phyloP scores from a whole-genome alignment of 2,888 invertebrate species.

The Psylliodes chrysocephalus region DNA sequence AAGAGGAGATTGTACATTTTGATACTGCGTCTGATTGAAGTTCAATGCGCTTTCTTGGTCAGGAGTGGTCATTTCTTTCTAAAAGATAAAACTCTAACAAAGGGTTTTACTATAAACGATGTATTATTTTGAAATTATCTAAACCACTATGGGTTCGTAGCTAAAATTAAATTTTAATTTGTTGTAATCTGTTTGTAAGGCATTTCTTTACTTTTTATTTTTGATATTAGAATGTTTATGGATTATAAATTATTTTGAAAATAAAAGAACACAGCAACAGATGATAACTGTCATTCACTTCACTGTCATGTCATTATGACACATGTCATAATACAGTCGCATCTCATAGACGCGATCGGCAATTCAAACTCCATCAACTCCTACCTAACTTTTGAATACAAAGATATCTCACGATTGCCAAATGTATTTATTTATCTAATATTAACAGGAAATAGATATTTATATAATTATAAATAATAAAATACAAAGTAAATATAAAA shows the following conservation, averaged over 20 bases:
- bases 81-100: not conserved
- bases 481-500: no score
- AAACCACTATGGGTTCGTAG: not conserved
- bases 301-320: no score
- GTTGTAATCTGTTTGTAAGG: not conserved
- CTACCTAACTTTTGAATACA: no score
- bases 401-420: no score
- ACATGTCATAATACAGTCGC: no score
- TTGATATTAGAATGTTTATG: not conserved
- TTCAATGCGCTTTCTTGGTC: constrained; percentile 30
- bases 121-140: not conserved
- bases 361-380: no score
- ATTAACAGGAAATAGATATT: no score
- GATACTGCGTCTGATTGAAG: constrained; percentile 30
- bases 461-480: no score
- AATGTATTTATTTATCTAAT: no score
- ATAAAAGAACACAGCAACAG: not conserved
- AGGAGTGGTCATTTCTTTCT: constrained; percentile 31
- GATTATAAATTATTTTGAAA: constrained; percentile 12
- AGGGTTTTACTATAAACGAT: not conserved
- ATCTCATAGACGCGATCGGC: no score
- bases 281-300: constrained; percentile 11
- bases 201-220: not conserved
- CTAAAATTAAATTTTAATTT: not conserved
- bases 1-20: constrained; percentile 47